Evolutionary conservation across 2,797 vertebrate species (phyloP), one percentile per base, ranked within the genome.

Genomic region (Cynopterus sphinx): DNA sequence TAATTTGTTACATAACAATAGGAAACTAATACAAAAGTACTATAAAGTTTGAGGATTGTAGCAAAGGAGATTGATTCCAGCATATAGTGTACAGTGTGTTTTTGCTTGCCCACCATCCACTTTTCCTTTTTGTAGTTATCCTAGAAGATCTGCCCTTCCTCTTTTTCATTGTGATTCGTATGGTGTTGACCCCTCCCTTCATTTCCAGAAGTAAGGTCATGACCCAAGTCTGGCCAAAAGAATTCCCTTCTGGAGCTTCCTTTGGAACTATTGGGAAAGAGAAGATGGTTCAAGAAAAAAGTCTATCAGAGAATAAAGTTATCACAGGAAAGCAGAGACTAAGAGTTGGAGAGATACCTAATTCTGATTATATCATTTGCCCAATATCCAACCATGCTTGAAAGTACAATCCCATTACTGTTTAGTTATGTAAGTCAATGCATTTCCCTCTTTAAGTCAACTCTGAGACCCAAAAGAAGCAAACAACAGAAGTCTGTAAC

Each of bases 201-300:
- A 46, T 36, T 59, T 67, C 78, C 28, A 71, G 31, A 91, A 86
- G 21, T 41, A 63, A 19, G 39, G 10, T 71, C 10, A 51, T 73
- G 59, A 89, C 2, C 8, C 22, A 67, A 63, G 31, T 51, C 57
- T 59, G 2, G n/a, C 36, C 63, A 43, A 77, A 71, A 90, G 19
- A 28, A 24, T 41, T 88, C 24, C 33, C 19, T 43, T 41, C n/a
- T 65, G 43, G 46, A 67, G 10, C 24, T 39, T 63, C 57, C 43
- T 84, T 88, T 74, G 33, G 28, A 94, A 87, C 6, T 78, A 74
- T 3, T 51, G 33, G 39, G 28, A 59, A 79, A 71, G 55, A 73
- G 93, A 91, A 96, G 8, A 71, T 70, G 9, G 8, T 75, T 61
- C 31, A 81, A 12, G 57, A 28, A 43, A 91, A 90, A 93, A 86